These are phyloP conservation scores for Kryptolebias ocellatus DNA, from an alignment of 2,797 vertebrate genomes.

Conservation along the genomic window DNA sequence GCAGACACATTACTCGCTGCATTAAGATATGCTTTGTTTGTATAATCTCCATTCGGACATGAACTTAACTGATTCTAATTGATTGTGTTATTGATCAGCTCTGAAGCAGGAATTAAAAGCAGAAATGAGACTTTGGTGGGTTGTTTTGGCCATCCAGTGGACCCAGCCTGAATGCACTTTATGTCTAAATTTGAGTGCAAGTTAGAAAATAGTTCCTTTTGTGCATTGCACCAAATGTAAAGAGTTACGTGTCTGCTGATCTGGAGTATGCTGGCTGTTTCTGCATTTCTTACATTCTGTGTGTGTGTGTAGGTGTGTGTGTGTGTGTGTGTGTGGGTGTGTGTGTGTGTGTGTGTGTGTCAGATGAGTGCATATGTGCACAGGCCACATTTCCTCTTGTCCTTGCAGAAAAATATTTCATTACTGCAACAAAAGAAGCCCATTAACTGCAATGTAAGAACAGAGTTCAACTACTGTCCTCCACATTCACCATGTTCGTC, in stretches of 20 bases:
- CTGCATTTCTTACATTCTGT: slow-evolving; percentile 34
- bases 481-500: slow-evolving; percentile 78
- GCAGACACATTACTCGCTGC: slow-evolving; percentile 77
- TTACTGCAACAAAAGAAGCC: slow-evolving; percentile 86
- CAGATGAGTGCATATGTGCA: slow-evolving; percentile 11
- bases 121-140: slow-evolving; percentile 47
- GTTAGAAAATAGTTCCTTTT: slow-evolving; percentile 33
- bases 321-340: too few relatives aligned
- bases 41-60: slow-evolving; percentile 78
- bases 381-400: slow-evolving; percentile 70
- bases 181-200: slow-evolving; percentile 40
- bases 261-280: slow-evolving; percentile 31
- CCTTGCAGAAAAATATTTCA: slow-evolving; percentile 80
- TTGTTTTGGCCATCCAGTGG: slow-evolving; percentile 36
- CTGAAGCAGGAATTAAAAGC: slow-evolving; percentile 74
- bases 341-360: too few relatives aligned
- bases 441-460: slow-evolving; percentile 83
- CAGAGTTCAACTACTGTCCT: slow-evolving; percentile 77
- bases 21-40: slow-evolving; percentile 82
- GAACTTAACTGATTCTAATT: slow-evolving; percentile 82
- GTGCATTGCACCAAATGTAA: slow-evolving; percentile 44
- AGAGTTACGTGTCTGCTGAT: slow-evolving; percentile 31
- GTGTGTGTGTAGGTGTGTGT: too few relatives aligned
- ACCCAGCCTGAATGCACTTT: slow-evolving; percentile 26
- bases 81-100: slow-evolving; percentile 83